Conservation (phyloP, 2,113 vertebrate genomes). For the Prinia subflava region DNA sequence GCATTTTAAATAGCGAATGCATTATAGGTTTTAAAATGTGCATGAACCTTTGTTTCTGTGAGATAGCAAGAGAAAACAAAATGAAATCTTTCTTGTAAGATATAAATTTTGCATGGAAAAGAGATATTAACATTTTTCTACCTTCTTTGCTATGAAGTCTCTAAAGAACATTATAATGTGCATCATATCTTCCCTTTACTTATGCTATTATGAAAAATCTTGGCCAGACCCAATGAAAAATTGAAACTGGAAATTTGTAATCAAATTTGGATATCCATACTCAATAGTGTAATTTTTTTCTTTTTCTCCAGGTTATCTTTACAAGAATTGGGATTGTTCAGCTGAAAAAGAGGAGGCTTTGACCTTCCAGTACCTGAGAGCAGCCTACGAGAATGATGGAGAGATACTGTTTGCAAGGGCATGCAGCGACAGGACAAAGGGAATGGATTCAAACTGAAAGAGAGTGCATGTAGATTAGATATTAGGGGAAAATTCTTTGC, state of each 20-base stretch:
- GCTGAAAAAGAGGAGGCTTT: not conserved
- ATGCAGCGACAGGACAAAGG: not conserved
- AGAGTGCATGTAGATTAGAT: not conserved
- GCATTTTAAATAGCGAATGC: not conserved
- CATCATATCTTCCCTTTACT: not conserved
- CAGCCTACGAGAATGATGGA: not conserved
- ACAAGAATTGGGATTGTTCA: not conserved
- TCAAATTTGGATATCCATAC: not conserved
- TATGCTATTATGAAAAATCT: not conserved
- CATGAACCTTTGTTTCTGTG: not conserved
- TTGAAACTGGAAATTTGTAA: not conserved
- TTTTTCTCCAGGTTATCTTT: not conserved
- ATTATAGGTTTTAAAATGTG: not conserved
- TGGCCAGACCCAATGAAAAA: not conserved
- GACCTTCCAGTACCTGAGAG: not conserved
- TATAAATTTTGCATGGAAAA: not conserved
- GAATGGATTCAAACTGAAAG: not conserved
- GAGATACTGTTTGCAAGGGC: not conserved
- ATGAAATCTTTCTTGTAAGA: not conserved
- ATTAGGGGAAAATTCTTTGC: not conserved
- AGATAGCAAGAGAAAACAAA: not conserved
- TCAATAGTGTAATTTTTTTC: not conserved
- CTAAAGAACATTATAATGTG: not conserved
- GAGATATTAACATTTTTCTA: not conserved
- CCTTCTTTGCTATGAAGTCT: not conserved